phyloP scores from a whole-genome alignment of 2,888 invertebrate species.

The Desoria tigrina region DNA sequence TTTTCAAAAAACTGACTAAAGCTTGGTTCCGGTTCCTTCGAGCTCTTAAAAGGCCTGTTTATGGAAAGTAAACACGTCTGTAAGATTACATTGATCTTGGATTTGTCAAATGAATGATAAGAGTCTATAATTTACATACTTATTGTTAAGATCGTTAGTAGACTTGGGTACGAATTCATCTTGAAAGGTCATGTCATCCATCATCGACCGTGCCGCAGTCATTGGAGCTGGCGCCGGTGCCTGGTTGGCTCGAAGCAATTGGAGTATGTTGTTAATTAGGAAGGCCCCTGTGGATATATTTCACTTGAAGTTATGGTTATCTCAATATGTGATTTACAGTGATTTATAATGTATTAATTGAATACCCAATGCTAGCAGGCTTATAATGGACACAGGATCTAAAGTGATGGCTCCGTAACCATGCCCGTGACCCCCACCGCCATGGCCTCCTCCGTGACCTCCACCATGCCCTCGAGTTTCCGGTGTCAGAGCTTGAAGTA shows the following conservation, averaged over 20 bases:
- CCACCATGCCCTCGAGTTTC: slow-evolving; percentile 14
- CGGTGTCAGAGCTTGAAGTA: background rate
- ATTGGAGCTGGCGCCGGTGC: background rate
- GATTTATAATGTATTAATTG: too few species aligned
- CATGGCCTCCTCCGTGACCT: slow-evolving; percentile 29
- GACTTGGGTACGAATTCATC: background rate
- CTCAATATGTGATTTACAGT: too few species aligned
- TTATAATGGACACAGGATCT: slow-evolving; percentile 53
- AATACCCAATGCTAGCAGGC: slow-evolving; percentile 50
- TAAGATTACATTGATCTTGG: too few species aligned
- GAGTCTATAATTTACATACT: too few species aligned
- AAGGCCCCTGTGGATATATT: slow-evolving; percentile 45
- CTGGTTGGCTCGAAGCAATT: slow-evolving; percentile 47
- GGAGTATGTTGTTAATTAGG: slow-evolving; percentile 52
- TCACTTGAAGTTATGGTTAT: slow-evolving; percentile 4
- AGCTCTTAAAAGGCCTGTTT: background rate
- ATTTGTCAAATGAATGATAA: too few species aligned
- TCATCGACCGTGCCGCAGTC: slow-evolving; percentile 14
- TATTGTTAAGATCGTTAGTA: background rate
- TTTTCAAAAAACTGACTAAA: slow-evolving; percentile 51
- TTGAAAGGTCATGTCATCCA: background rate
- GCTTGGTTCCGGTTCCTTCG: slow-evolving; percentile 33
- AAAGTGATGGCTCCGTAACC: slow-evolving; percentile 51
- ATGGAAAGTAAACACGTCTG: background rate
- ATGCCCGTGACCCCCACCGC: slow-evolving; percentile 39